Evolutionary conservation across 1,140 invertebrate species (phyloP).

Genomic region (Mamestra configurata): DNA sequence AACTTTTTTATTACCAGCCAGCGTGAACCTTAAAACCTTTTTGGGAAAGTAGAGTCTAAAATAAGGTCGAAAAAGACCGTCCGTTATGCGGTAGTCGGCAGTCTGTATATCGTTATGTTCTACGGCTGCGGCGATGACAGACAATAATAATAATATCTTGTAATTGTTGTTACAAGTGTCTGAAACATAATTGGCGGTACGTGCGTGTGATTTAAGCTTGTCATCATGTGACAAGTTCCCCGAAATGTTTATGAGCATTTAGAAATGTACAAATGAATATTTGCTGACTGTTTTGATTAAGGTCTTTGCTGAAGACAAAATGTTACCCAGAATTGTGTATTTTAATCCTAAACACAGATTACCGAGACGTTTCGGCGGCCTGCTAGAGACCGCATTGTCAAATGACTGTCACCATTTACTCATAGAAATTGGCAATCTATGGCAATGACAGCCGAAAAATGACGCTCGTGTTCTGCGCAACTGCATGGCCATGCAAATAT

Average conservation of each 20-base stretch:
- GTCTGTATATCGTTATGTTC: not conserved
- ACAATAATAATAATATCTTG: conserved; percentile 20
- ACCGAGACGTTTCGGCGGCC: too few species aligned
- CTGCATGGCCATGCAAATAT: too few species aligned
- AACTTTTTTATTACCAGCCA: not conserved
- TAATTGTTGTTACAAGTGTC: conserved; percentile 1
- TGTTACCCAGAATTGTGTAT: too few species aligned
- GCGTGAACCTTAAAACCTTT: not conserved
- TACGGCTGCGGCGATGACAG: not conserved
- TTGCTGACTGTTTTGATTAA: not conserved
- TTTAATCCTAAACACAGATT: too few species aligned
- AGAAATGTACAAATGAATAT: not conserved
- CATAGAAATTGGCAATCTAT: too few species aligned
- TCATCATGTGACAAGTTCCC: not conserved
- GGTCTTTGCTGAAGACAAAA: too few species aligned
- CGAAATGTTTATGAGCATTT: not conserved
- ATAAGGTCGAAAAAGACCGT: not conserved
- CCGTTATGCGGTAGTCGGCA: not conserved
- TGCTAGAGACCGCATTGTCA: too few species aligned
- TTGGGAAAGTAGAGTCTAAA: not conserved
- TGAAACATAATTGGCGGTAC: not conserved
- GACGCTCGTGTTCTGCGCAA: too few species aligned
- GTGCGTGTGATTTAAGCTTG: conserved; percentile 1
- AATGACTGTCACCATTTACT: too few species aligned
- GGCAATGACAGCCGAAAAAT: too few species aligned